Evolutionary conservation across 1,140 invertebrate species (phyloP).

Genomic region (Dryas iulia): DNA sequence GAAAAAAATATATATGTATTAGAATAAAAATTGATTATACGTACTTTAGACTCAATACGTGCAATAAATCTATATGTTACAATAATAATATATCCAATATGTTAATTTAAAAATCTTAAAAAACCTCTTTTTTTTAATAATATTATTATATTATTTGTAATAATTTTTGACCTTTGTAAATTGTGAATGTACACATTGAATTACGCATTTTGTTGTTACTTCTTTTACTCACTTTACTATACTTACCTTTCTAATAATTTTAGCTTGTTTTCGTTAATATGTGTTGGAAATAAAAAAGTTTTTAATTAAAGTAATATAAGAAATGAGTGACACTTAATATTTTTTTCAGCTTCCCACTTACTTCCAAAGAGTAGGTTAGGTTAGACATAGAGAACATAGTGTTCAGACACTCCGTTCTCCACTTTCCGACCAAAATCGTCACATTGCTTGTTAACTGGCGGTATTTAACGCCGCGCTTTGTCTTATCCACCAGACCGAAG

Average conservation of each 20-base stretch:
- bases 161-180: conserved; percentile 31
- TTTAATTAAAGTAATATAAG: neutral
- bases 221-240: neutral
- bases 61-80: neutral
- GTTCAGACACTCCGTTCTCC: too few relatives aligned
- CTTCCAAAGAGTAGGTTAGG: too few relatives aligned
- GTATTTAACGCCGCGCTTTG: too few relatives aligned
- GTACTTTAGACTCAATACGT: neutral
- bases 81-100: conserved; percentile 18
- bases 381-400: too few relatives aligned
- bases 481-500: too few relatives aligned
- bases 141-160: conserved; percentile 26
- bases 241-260: neutral
- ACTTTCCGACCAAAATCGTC: too few relatives aligned
- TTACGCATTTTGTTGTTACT: conserved; percentile 27
- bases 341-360: too few relatives aligned
- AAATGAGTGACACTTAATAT: too few relatives aligned
- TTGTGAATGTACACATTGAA: conserved; percentile 19
- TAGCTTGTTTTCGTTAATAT: too few relatives aligned
- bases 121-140: neutral
- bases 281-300: too few relatives aligned
- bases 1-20: neutral
- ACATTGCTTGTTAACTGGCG: too few relatives aligned
- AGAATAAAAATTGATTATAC: neutral
- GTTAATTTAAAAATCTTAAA: conserved; percentile 7